Percentiles rank a stretch among this genome's conserved stretches.
Conservation (phyloP, 2,797 vertebrate species). For the Chaetodon trifasciatus region DNA sequence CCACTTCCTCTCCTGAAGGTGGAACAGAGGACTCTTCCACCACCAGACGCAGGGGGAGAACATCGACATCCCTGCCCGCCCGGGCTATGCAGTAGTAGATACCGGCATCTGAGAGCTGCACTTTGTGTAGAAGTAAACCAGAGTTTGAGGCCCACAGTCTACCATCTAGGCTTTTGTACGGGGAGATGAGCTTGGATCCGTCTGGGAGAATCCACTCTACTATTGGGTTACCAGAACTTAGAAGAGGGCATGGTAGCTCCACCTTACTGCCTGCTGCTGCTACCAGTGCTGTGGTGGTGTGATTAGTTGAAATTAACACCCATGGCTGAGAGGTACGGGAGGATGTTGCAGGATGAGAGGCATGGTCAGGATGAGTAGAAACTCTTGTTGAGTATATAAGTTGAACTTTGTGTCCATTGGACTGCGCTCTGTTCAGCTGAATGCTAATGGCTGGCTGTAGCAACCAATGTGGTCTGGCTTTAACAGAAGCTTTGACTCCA, state of each 20-base stretch:
- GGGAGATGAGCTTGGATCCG: slow-evolving; percentile 84
- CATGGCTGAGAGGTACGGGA: slow-evolving; percentile 81
- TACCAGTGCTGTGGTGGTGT: slow-evolving; percentile 70
- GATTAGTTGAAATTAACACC: slow-evolving; percentile 89
- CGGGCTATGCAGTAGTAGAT: slow-evolving; percentile 90
- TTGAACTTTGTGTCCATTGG: slow-evolving; percentile 86
- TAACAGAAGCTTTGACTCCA: slow-evolving; percentile 88
- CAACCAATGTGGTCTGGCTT: slow-evolving; percentile 89
- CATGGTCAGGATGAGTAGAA: slow-evolving; percentile 76
- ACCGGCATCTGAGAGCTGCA: slow-evolving; percentile 86
- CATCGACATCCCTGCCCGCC: slow-evolving; percentile 85
- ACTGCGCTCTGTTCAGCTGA: slow-evolving; percentile 89
- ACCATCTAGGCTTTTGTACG: slow-evolving; percentile 75
- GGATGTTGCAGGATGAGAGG: slow-evolving; percentile 30
- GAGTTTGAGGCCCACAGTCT: slow-evolving; percentile 81
- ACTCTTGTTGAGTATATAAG: slow-evolving; percentile 87
- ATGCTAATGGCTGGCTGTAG: slow-evolving; percentile 89
- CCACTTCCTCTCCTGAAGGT: slow-evolving; percentile 71
- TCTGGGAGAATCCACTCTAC: slow-evolving; percentile 91
- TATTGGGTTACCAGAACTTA: slow-evolving; percentile 85
- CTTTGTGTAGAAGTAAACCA: slow-evolving; percentile 83
- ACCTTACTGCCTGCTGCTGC: slow-evolving; percentile 82
- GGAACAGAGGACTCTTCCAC: slow-evolving; percentile 85
- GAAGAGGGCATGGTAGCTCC: slow-evolving; percentile 87
- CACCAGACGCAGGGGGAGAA: slow-evolving; percentile 82